These are phyloP conservation scores for Agonopterix subpropinquella DNA, from an alignment of 2,888 invertebrate genomes.

Conservation along the genomic window DNA sequence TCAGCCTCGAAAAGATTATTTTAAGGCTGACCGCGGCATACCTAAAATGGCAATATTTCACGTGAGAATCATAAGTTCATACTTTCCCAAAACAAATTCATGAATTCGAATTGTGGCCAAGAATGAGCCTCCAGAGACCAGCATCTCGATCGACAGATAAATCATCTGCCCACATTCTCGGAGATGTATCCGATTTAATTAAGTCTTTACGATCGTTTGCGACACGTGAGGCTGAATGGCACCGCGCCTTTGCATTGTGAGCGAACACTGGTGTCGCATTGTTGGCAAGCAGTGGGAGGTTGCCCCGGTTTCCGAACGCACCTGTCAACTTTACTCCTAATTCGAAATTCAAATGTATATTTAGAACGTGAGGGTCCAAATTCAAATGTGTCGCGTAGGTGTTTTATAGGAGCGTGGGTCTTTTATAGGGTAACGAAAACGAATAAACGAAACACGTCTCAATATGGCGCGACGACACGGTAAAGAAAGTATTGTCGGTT, in stretches of 20 bases:
- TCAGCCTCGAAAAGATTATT: too few species aligned
- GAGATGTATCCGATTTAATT: constrained; percentile 63
- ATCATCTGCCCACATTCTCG: constrained; percentile 56
- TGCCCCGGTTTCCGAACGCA: constrained; percentile 56
- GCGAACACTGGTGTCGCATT: constrained; percentile 44
- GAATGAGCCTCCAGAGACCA: constrained; percentile 20
- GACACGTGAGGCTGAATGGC: constrained; percentile 60
- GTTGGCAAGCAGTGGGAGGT: constrained; percentile 68
- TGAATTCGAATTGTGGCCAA: constrained; percentile 1
- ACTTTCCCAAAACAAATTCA: not conserved
- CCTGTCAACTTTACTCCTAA: constrained; percentile 44
- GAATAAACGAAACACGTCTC: constrained; percentile 30
- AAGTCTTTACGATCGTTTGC: constrained; percentile 53
- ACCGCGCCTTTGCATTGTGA: constrained; percentile 35
- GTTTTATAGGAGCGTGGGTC: constrained; percentile 29
- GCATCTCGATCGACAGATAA: constrained; percentile 34
- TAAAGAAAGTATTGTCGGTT: constrained; percentile 48
- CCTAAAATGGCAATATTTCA: not conserved
- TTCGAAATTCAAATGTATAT: constrained; percentile 32
- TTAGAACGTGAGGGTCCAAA: constrained; percentile 25
- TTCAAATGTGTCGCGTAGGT: constrained; percentile 18
- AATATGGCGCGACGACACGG: constrained; percentile 52
- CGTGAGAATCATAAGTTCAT: not conserved
- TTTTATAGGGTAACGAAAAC: constrained; percentile 24
- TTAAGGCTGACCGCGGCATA: too few species aligned